Base-by-base conservation (phyloP, 2,797 vertebrate species). In the Sebastes oblongus region DNA sequence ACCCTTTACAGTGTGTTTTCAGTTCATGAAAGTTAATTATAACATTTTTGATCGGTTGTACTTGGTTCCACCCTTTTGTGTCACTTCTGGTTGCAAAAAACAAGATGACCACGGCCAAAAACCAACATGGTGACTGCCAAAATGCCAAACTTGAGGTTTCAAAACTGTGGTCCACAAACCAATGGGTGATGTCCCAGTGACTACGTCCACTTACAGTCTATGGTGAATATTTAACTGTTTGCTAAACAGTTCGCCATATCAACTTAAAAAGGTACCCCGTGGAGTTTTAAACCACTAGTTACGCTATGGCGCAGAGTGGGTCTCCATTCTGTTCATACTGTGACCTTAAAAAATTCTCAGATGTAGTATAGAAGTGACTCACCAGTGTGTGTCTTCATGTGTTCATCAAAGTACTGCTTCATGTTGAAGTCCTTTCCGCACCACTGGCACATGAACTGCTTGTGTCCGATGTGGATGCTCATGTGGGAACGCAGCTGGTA, bases 381-480 rank as follows among this genome's bases (percentile, higher is more conserved):
- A 90, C 90, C 91, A 86, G 98, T 99, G 95, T 99, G 98, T 5
- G 97, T 99, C 91, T 99, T 99, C 98, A 99, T 98, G 96, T 99
- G 98, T 86, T 99, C 98, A 2, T 99, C 98, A 22, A 99, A 99
- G 95, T 99, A 99, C 96, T 99, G 98, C 85, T 99, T 99, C 98
- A 99, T 99, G 95, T 98, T 99, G 96, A 99, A 99, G 94, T 99
- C 98, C 93, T 99, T 99, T 90, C 98, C 98, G 5, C 98, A 99
- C 98, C 98, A 99, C 93, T 99, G 98, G 94, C 98, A 99, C 98
- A 98, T 99, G 95, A 99, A 99, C 95, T 99, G 98, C 46, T 99
- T 99, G 95, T 98, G 98, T 78, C 98, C 98, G 8, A 99, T 98
- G 95, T 99, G 98, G 88, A 99, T 98, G 94, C 97, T 98, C 98